Percentiles rank a stretch among this genome's conserved stretches.
phyloP scores from a whole-genome alignment of 2,113 vertebrate genomes.

The Odobenus rosmarus region DNA sequence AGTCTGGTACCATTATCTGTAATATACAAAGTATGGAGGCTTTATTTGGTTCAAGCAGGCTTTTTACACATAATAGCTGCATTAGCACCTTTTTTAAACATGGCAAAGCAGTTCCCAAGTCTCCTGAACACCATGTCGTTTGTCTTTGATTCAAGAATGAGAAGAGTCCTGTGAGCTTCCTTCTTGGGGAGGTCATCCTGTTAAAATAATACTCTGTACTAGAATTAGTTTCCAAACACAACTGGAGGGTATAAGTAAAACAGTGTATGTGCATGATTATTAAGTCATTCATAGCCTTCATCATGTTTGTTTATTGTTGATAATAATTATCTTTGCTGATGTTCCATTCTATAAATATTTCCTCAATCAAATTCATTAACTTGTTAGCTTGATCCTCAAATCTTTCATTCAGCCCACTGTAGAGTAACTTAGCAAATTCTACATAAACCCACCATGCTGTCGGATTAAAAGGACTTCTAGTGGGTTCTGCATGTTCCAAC shows the following conservation, averaged over 20 bases:
- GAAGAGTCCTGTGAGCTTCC: background rate
- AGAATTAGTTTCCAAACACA: background rate
- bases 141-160: background rate
- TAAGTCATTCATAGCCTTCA: background rate
- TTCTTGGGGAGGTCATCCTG: background rate
- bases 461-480: background rate
- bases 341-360: background rate
- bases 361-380: background rate
- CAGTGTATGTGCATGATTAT: background rate
- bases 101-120: background rate
- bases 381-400: background rate
- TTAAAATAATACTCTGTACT: background rate
- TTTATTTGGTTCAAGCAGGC: background rate
- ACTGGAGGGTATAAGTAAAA: background rate
- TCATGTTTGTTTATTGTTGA: background rate
- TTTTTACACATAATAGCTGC: background rate
- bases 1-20: background rate
- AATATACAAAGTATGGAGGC: accelerated
- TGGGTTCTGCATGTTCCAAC: background rate
- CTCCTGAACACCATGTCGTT: background rate
- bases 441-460: background rate
- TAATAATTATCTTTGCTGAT: background rate
- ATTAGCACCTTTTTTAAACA: background rate
- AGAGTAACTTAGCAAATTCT: background rate
- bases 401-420: background rate